Evolutionary conservation across 1,140 invertebrate species (phyloP), one percentile per base, ranked within the genome.

Genomic region (Phenacoccus solenopsis): DNA sequence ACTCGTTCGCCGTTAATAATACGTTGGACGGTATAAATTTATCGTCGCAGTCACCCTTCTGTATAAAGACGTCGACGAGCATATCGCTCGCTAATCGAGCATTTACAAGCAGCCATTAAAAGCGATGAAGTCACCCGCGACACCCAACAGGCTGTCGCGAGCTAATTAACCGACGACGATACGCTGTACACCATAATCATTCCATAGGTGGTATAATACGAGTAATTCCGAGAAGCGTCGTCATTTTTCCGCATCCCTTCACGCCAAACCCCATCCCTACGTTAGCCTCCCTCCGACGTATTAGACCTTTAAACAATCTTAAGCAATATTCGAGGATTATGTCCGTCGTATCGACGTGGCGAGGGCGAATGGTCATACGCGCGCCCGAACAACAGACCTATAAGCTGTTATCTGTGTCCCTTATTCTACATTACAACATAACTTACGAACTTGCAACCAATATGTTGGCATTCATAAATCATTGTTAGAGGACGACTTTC

Each of bases 391-490:
- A 64, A 64, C 59, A 64, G 25, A 25, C 25, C 59, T 64, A 9
- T 38, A 64, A 64, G 25, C 59, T 64, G 59, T 64, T 64, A 64
- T 64, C 59, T 64, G 59, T 64, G 25, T 64, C 59, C 59, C 59
- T 64, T 25, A 64, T 59, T 7, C n/a, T n/a, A n/a, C n/a, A n/a
- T n/a, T 49, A 49, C 38, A 64, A 64, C 59, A 64, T 64, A 64
- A 64, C 59, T 64, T 64, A 25, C 32, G 59, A 64, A 64, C 59
- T 64, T 16, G 25, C 59, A 64, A 64, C 59, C 59, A 64, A 64
- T 64, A 64, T 64, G 59, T 64, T 64, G 59, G 59, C 59, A 64
- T 64, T 64, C 59, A 64, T 64, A 64, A 64, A 64, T 64, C 59
- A 64, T 64, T 64, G 59, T 64, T 64, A 64, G n/a, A 64, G 25